Evolutionary conservation across 2,888 invertebrate genomes (phyloP), one percentile per base, ranked within the genome.

Genomic region (Hirtodrosophila trivittata): DNA sequence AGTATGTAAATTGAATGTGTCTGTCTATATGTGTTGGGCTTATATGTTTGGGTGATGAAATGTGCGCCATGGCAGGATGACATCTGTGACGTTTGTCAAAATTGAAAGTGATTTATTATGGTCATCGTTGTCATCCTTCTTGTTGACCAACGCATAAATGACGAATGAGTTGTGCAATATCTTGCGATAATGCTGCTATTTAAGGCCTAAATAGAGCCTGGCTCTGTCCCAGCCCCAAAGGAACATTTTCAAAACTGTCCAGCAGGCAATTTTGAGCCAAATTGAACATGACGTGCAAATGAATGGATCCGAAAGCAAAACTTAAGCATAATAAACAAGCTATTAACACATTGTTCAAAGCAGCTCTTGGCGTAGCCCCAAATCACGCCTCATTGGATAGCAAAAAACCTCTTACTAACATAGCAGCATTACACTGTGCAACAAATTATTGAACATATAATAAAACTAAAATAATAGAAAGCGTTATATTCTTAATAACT

Each of bases 41-140:
- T n/a, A n/a, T 21, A 5, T 37, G 42, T 54, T 63, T 52, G 60
- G 38, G 52, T 56, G 81, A 58, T 65, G 77, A 74, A 74, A 76
- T 77, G 59, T 59, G 57, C 54, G 41, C 35, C 52, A 14, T 45
- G 41, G 32, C 66, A 60, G 66, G 54, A 65, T 51, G 76, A 73
- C 78, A 78, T 73, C 85, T 85, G 83, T 67, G 73, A 82, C 80
- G 67, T 82, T 78, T 82, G 86, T 83, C 86, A 78, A 76, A 84
- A 85, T 78, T 70, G 83, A 81, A 85, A 75, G 66, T 81, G 83
- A 81, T 81, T 85, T 81, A 81, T 85, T 83, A 70, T 78, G 75
- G 66, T 60, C 59, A 35, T 52, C 14, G 13, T 51, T 8, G 14
- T 49, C 12, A 9, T 33, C 3, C 35, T 26, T 3, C 35, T 47